Evolutionary conservation across 2,888 invertebrate species (phyloP).

Genomic region (Scrobipalpa costella): DNA sequence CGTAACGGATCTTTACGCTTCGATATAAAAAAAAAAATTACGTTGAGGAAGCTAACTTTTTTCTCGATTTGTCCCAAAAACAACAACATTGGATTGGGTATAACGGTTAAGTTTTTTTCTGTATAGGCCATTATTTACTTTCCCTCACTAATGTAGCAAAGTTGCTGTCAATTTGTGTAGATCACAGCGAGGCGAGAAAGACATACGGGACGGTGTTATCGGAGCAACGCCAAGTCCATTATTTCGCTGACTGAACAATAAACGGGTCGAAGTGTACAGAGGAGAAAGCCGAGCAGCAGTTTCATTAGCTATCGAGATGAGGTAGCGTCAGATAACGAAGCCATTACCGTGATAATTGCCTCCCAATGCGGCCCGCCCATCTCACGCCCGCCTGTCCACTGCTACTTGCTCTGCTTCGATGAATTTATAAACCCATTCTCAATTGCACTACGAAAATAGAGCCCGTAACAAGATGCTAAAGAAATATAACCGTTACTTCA

Average conservation of each 20-base stretch:
- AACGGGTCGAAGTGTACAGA: constrained; percentile 40
- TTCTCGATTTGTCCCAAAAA: not conserved
- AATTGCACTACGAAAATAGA: not conserved
- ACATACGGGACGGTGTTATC: constrained; percentile 31
- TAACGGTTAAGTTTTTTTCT: constrained; percentile 19
- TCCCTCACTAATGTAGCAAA: constrained; percentile 18
- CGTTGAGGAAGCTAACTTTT: constrained; percentile 5
- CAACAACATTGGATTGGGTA: not conserved
- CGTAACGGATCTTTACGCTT: constrained; percentile 35
- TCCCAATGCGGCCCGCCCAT: constrained; percentile 51
- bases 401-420: not conserved
- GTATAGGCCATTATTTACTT: constrained; percentile 18
- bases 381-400: constrained; percentile 43
- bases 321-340: constrained; percentile 65
- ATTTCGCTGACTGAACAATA: constrained; percentile 44
- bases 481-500: constrained; percentile 23
- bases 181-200: constrained; percentile 25
- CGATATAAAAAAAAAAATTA: constrained; percentile 1
- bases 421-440: constrained; percentile 15
- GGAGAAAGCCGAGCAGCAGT: constrained; percentile 50
- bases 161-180: constrained; percentile 15
- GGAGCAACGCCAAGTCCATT: constrained; percentile 32
- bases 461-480: not conserved
- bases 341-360: constrained; percentile 67
- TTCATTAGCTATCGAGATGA: constrained; percentile 63